Base-by-base conservation (phyloP, 2,797 vertebrate genomes). In the Danio aesculapii region DNA sequence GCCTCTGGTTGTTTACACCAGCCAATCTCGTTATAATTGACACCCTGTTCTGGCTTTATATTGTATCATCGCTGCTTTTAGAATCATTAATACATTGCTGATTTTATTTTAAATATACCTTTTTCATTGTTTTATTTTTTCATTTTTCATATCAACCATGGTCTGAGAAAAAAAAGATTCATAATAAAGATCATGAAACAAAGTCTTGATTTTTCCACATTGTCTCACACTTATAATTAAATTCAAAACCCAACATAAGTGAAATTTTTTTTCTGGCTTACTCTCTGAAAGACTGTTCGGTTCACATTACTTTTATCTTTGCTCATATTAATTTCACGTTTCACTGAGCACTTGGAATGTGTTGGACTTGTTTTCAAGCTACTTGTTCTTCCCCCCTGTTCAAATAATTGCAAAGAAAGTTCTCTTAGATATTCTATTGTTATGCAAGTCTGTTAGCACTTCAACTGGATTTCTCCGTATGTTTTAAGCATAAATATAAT, bases 1-100 rank as follows among this genome's bases (percentile, higher is more conserved):
- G 61, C 17, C 19, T 61, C 53, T 55, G 50, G 19, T 84, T 77
- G 50, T 83, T 77, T 73, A 49, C 88, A 90, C 88, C 89, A 86
- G 86, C 84, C 84, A 74, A 76, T 47, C n/a, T 44, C 57, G 39
- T 76, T 17, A 75, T 64, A 2, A n/a, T 49, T 12, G 12, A 49
- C 4, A 17, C 9, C 43, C 11, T 69, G 17, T 61, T 75, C 69
- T 52, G 11, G 52, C 46, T 71, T 80, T 43, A 71, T 58, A 59
- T 17, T 61, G 13, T 58, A 61, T 43, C 43, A 43, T 77, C 67
- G 39, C 39, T 61, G 61, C 39, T 75, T 72, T 66, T 52, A 49
- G 14, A 53, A 43, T 78, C 46, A 75, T 16, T 39, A 68, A 61
- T 69, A 16, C 49, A 49, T 80, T 72, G 17, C 66, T 44, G 43